phyloP scores from a whole-genome alignment of 2,113 vertebrate genomes.

The Oncorhynchus tshawytscha region DNA sequence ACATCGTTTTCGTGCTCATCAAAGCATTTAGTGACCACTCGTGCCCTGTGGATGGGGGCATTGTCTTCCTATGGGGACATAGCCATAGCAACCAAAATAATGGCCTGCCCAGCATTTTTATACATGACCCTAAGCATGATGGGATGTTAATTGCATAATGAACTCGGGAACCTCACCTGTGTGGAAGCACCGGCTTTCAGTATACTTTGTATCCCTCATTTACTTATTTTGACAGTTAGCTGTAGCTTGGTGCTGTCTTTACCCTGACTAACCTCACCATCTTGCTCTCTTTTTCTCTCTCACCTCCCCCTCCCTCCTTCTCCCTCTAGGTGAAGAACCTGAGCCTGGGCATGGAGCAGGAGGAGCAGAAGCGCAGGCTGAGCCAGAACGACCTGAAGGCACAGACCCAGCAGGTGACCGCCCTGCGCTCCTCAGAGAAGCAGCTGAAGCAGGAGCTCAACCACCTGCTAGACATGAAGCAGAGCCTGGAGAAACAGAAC shows the following conservation, averaged over 20 bases:
- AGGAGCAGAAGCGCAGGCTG: conserved; percentile 85
- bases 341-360: conserved; percentile 87
- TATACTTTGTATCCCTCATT: neutral
- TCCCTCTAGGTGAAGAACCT: conserved; percentile 83
- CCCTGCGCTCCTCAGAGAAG: conserved; percentile 88
- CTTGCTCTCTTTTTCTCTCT: conserved; percentile 17
- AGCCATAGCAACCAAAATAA: too few species aligned
- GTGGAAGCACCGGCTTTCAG: too few species aligned
- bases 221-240: too few species aligned
- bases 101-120: too few species aligned
- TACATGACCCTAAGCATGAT: too few species aligned
- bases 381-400: conserved; percentile 90
- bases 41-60: too few species aligned
- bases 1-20: too few species aligned
- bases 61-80: too few species aligned
- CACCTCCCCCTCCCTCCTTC: neutral
- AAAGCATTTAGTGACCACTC: too few species aligned
- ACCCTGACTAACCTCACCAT: neutral
- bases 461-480: conserved; percentile 89
- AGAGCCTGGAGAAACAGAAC: conserved; percentile 90
- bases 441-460: conserved; percentile 95
- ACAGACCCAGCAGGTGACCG: conserved; percentile 87
- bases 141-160: too few species aligned
- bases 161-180: too few species aligned
- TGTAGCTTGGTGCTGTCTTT: neutral